Base-by-base conservation (phyloP, 2,888 invertebrate genomes). In the Malachius bipustulatus region DNA sequence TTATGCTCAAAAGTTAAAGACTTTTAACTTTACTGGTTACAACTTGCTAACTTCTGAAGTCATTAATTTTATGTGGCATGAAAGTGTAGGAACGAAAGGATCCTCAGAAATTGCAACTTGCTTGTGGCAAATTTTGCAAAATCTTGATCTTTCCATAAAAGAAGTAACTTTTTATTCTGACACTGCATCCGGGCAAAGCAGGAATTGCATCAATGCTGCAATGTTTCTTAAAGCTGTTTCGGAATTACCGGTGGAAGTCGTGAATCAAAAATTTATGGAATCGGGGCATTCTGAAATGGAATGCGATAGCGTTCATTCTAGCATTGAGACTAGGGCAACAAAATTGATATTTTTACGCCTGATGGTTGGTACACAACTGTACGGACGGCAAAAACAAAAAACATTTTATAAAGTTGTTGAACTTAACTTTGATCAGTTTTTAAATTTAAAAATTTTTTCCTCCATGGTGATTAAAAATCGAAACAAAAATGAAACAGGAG, bases 51-150 rank as follows among this genome's bases (percentile, higher is more conserved):
- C 24, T 27, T 26, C 33, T 11, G 24, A 37, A 37, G 42, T 35
- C 10, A 40, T 26, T 29, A 40, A 38, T 32, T 44, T 32, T 28
- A 45, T 45, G 43, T 46, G 41, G 41, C 42, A 42, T 30, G 37
- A 41, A 37, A 41, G 35, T 30, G 31, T 32, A 26, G 44, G 43
- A 26, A 35, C 37, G 11, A 40, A 39, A 27, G 43, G 43, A 3
- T 39, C 41, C n/a, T 36, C 39, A 33, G 39, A 39, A 16, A 30
- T 36, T 16, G 39, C 39, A 16, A 36, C 38, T 12, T 38, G 36
- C 19, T 31, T 42, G 28, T 32, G 38, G 35, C 15, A 42, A 14
- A 16, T 9, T 24, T 12, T 32, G 14, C 12, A 12, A 13, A 10
- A 15, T 11, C 26, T 40, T 14, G 13, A 35, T 14, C 26, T 13